These are phyloP conservation scores for Sebastes fasciatus DNA, from an alignment of 2,113 vertebrate genomes.

Conservation along the genomic window DNA sequence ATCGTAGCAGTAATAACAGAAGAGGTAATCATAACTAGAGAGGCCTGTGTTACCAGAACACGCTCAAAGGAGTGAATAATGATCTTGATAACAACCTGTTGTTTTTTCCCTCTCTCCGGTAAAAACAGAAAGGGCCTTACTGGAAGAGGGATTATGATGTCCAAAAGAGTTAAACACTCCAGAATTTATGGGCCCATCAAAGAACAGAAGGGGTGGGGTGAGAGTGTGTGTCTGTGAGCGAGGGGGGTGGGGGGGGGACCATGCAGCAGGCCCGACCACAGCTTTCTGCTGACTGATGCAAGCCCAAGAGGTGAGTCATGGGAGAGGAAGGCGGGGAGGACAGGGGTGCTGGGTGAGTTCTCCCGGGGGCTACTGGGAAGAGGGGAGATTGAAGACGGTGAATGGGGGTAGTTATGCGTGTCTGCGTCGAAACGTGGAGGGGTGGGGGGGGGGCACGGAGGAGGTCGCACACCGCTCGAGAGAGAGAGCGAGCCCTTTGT, in stretches of 20 bases:
- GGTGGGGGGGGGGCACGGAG: neutral
- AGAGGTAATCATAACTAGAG: slow-evolving; percentile 40
- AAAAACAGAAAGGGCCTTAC: slow-evolving; percentile 74
- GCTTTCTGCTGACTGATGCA: slow-evolving; percentile 81
- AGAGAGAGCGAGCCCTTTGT: slow-evolving; percentile 46
- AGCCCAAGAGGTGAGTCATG: slow-evolving; percentile 81
- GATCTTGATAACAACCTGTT: slow-evolving; percentile 74
- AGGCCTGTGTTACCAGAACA: slow-evolving; percentile 38
- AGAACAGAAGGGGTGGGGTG: slow-evolving; percentile 60
- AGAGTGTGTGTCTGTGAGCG: slow-evolving; percentile 34
- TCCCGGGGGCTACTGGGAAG: slow-evolving; percentile 54
- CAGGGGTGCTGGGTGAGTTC: slow-evolving; percentile 29
- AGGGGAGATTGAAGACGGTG: slow-evolving; percentile 28
- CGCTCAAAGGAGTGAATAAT: slow-evolving; percentile 49
- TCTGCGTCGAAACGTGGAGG: slow-evolving; percentile 24
- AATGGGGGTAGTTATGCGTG: slow-evolving; percentile 46
- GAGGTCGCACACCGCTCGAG: slow-evolving; percentile 44
- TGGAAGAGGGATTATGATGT: slow-evolving; percentile 85
- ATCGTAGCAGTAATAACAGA: slow-evolving; percentile 29
- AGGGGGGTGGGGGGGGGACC: slow-evolving; percentile 35
- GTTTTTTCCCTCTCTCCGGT: slow-evolving; percentile 47
- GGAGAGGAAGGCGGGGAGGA: slow-evolving; percentile 6
- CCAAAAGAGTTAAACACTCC: slow-evolving; percentile 84
- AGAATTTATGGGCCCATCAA: slow-evolving; percentile 86
- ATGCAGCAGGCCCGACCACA: slow-evolving; percentile 75